Conservation (phyloP, 2,797 vertebrate genomes). For the Lates japonicus region DNA sequence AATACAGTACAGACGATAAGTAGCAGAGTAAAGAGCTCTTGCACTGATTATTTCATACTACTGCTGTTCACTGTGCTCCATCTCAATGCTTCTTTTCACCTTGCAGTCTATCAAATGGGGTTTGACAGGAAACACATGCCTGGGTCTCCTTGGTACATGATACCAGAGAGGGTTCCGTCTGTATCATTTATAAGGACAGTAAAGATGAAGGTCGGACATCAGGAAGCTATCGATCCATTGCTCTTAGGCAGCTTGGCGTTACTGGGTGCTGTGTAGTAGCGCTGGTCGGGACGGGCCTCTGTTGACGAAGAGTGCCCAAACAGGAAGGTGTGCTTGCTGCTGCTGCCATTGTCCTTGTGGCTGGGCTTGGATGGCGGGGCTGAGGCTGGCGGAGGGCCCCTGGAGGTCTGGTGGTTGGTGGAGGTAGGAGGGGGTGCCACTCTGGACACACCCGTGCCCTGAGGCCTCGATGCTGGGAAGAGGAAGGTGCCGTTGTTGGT, state of each 20-base stretch:
- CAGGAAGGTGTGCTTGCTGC: conserved; percentile 87
- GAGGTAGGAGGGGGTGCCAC: conserved; percentile 48
- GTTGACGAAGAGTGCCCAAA: conserved; percentile 77
- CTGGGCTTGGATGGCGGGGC: conserved; percentile 39
- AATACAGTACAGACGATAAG: conserved; percentile 58
- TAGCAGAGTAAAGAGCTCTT: conserved; percentile 30
- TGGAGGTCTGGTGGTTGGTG: conserved; percentile 68
- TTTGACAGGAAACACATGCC: conserved; percentile 25
- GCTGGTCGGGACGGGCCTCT: conserved; percentile 70
- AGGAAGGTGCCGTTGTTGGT: conserved; percentile 87
- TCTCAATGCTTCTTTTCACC: not conserved
- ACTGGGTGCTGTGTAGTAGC: conserved; percentile 65
- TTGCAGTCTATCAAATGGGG: conserved; percentile 3
- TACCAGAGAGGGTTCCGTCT: not conserved
- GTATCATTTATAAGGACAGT: not conserved
- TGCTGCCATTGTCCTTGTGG: conserved; percentile 62
- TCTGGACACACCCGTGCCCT: conserved; percentile 46
- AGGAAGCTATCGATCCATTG: conserved; percentile 74
- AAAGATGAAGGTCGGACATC: conserved; percentile 37
- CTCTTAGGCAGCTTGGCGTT: conserved; percentile 82
- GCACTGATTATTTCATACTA: conserved; percentile 26
- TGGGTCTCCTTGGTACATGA: conserved; percentile 9
- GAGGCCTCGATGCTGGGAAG: conserved; percentile 75
- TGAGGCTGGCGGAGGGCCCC: conserved; percentile 24
- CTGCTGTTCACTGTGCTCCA: conserved; percentile 10